Base-by-base conservation (phyloP, 2,797 vertebrate genomes). In the Dendrocincla fuliginosa region DNA sequence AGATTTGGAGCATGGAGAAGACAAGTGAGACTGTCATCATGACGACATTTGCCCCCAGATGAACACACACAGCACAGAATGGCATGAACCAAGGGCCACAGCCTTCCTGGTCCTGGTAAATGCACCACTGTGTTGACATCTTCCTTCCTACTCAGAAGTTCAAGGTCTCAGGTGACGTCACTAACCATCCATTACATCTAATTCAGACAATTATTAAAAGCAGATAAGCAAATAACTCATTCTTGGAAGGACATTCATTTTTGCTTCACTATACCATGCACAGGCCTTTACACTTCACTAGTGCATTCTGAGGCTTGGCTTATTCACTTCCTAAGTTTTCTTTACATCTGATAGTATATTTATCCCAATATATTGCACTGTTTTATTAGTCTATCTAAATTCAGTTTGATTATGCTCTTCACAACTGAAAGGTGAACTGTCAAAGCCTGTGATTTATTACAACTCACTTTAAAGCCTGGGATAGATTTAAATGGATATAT, bases 321-420 rank as follows among this genome's bases (percentile, higher is more conserved):
- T 96, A 91, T 88, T 79, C 22, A 79, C 69, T 61, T 89, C 41
- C 0, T 73, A 82, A 93, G 63, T 76, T 91, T 91, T 94, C 91
- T 94, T 94, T 76, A 88, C 18, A 57, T 52, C 63, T 88, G 80
- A 93, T 47, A 88, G 41, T 75, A 46, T 79, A 84, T 90, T 94
- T 95, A 95, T 59, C 49, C 49, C 44, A 84, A 70, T 56, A 61
- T 67, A 94, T 35, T 67, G 55, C 65, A 88, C 47, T 86, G 57
- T 74, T 90, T 91, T 87, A 91, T 95, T 84, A 88, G 85, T 60
- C 65, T 52, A 94, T 84, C 89, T 94, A 94, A 93, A 95, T 93
- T 90, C 87, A 92, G 79, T 94, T 63, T 86, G 69, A 95, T 90
- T 86, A 88, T n/a, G 41, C 69, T 92, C 41, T 82, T 95, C 60